These are phyloP conservation scores for Nothoprocta perdicaria DNA, from an alignment of 2,113 vertebrate species.

Conservation along the genomic window DNA sequence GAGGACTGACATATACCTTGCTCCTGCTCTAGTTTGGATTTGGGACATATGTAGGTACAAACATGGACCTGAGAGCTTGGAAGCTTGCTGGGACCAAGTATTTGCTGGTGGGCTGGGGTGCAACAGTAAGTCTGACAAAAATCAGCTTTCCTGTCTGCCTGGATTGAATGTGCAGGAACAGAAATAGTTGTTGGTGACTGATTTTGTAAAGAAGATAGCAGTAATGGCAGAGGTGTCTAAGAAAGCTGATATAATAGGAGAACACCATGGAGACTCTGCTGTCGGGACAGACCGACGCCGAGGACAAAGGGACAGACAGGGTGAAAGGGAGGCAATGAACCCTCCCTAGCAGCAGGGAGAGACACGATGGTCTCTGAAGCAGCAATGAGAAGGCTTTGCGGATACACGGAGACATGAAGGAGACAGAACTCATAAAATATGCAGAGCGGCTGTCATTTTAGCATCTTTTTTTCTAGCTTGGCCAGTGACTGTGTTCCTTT, in stretches of 20 bases:
- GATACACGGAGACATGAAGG: background rate
- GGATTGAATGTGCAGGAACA: background rate
- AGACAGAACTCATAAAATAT: constrained; percentile 53
- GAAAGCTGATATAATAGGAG: background rate
- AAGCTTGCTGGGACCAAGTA: background rate
- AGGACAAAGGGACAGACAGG: background rate
- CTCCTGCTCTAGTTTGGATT: constrained; percentile 30
- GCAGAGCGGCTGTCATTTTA: constrained; percentile 8
- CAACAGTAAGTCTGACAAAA: background rate
- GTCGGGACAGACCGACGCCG: background rate
- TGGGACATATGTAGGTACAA: background rate
- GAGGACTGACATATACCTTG: background rate
- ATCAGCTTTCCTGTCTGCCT: background rate
- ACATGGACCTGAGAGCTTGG: background rate
- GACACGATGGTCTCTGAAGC: background rate
- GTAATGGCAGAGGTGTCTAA: background rate
- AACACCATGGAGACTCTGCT: background rate
- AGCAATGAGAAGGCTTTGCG: background rate
- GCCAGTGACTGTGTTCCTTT: background rate
- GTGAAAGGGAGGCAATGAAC: background rate
- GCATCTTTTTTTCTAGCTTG: background rate
- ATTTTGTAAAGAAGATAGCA: background rate
- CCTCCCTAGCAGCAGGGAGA: background rate
- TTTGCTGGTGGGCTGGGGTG: fast-evolving
- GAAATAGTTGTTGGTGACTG: background rate